Evolutionary conservation across 2,113 vertebrate genomes (phyloP).

Genomic region (Oncorhynchus nerka): DNA sequence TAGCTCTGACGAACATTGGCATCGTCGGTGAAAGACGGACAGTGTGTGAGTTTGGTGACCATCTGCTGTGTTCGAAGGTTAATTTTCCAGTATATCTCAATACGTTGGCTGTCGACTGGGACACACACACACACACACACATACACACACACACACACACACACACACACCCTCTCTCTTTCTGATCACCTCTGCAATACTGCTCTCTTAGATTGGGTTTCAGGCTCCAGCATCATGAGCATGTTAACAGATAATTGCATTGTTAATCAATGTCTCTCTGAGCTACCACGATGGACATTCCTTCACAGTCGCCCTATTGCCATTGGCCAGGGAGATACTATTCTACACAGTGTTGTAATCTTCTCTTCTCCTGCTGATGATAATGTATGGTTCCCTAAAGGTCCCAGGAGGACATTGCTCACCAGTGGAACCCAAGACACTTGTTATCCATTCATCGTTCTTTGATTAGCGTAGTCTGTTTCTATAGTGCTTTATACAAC

Average conservation of each 20-base stretch:
- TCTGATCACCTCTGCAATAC: background rate
- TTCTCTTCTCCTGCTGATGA: constrained; percentile 51
- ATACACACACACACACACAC: too few relatives aligned
- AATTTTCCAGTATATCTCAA: too few relatives aligned
- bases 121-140: too few relatives aligned
- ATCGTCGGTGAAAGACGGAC: background rate
- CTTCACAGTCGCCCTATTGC: constrained; percentile 44
- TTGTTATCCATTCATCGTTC: constrained; percentile 55
- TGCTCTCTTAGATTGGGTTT: background rate
- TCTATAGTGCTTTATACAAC: background rate
- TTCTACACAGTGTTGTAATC: constrained; percentile 44
- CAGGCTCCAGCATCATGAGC: constrained; percentile 29
- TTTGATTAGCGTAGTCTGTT: constrained; percentile 31
- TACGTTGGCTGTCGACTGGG: too few relatives aligned
- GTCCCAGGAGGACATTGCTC: constrained; percentile 40
- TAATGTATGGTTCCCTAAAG: constrained; percentile 48
- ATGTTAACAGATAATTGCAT: constrained; percentile 76
- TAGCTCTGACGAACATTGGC: background rate
- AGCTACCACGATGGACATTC: constrained; percentile 64
- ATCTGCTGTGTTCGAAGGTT: background rate
- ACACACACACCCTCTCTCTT: too few relatives aligned
- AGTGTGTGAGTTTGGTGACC: background rate
- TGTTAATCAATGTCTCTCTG: constrained; percentile 77
- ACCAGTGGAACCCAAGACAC: constrained; percentile 44
- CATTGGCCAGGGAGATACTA: too few relatives aligned